These are phyloP conservation scores for Phymatocera aterrima DNA, from an alignment of 2,888 invertebrate genomes.

Conservation along the genomic window DNA sequence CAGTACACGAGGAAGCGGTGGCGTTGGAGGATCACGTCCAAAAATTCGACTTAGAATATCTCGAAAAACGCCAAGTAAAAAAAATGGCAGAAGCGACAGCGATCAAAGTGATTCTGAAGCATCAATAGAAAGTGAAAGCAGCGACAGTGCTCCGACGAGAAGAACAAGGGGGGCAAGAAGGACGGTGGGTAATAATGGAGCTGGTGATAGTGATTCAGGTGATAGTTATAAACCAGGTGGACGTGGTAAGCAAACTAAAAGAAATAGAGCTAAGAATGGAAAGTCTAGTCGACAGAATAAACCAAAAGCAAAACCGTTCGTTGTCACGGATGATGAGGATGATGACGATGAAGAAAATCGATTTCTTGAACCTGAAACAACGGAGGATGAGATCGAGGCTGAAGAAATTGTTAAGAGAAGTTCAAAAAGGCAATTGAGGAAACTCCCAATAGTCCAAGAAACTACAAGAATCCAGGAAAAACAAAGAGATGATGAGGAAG, in stretches of 20 bases:
- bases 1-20: conserved; percentile 58
- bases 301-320: conserved; percentile 46
- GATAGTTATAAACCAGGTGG: conserved; percentile 77
- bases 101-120: conserved; percentile 65
- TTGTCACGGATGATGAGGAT: conserved; percentile 62
- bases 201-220: conserved; percentile 75
- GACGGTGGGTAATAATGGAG: conserved; percentile 63
- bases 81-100: conserved; percentile 59
- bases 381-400: conserved; percentile 63
- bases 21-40: conserved; percentile 56
- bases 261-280: conserved; percentile 65
- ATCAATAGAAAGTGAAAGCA: conserved; percentile 64
- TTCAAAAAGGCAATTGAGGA: conserved; percentile 48
- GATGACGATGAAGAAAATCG: conserved; percentile 60
- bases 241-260: conserved; percentile 67
- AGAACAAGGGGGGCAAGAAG: conserved; percentile 63
- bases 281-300: conserved; percentile 57
- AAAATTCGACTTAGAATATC: conserved; percentile 61
- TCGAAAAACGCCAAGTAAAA: conserved; percentile 53
- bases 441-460: conserved; percentile 48
- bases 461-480: conserved; percentile 46
- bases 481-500: conserved; percentile 50
- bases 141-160: conserved; percentile 63
- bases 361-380: conserved; percentile 52
- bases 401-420: conserved; percentile 53